A percentile compares a stretch with the other conserved stretches of the same genome.
These are phyloP conservation scores for Triplophysa dalaica DNA, from an alignment of 2,113 vertebrate species.

Conservation along the genomic window DNA sequence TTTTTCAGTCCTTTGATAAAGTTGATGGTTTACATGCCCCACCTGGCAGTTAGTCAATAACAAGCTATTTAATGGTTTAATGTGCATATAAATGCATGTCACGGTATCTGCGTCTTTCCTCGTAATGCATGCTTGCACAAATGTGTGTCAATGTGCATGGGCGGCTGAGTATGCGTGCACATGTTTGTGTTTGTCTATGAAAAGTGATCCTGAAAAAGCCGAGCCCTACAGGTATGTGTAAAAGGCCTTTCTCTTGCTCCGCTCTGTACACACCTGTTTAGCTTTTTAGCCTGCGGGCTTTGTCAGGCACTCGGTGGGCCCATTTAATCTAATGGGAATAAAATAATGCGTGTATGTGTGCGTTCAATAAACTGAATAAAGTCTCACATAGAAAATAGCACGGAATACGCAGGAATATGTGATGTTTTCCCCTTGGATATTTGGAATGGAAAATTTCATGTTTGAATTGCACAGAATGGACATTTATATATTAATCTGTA, in stretches of 20 bases:
- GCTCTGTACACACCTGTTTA: slow-evolving; percentile 69
- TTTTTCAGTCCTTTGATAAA: background rate
- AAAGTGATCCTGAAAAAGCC: slow-evolving; percentile 56
- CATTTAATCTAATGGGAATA: slow-evolving; percentile 37
- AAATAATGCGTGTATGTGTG: slow-evolving; percentile 23
- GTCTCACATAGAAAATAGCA: slow-evolving; percentile 5
- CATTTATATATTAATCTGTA: background rate
- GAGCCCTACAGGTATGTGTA: slow-evolving; percentile 55
- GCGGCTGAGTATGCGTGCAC: slow-evolving; percentile 47
- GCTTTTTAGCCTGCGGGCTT: slow-evolving; percentile 58
- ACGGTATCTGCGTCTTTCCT: background rate
- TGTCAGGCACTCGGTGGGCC: slow-evolving; percentile 45
- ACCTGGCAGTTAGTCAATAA: background rate
- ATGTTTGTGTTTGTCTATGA: slow-evolving; percentile 51
- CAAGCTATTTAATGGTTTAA: background rate
- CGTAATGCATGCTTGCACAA: background rate
- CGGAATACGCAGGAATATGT: too few relatives aligned
- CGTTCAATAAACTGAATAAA: slow-evolving; percentile 47
- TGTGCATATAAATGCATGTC: background rate
- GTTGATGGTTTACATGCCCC: background rate
- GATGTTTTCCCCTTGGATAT: too few relatives aligned
- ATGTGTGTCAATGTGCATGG: background rate
- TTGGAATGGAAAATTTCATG: background rate
- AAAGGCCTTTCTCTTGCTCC: slow-evolving; percentile 39
- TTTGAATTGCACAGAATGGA: background rate